Base-by-base conservation (phyloP, 2,888 invertebrate species). In the Pilophorus perplexus region DNA sequence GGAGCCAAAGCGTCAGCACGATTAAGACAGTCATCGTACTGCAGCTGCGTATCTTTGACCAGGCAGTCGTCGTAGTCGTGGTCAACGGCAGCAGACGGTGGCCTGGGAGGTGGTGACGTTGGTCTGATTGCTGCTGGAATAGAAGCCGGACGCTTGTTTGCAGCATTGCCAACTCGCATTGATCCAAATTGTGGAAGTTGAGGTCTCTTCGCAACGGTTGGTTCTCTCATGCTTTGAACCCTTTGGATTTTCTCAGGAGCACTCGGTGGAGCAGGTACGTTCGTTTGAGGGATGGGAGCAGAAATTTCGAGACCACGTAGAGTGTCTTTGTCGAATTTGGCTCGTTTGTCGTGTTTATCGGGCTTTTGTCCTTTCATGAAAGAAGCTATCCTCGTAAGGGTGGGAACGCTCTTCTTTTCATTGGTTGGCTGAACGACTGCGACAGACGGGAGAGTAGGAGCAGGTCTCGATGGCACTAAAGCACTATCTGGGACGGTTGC, bases 171-270 rank as follows among this genome's bases (percentile, higher is more conserved):
- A 0, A 87, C 85, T 25, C 92, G 80, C 89, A 91, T 90, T 0
- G 91, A 91, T 0, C 91, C 91, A 73, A 91, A 91, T 27, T 85
- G 85, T 69, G 87, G 89, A 28, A 90, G 81, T 0, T 80, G 79
- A 0, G 88, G 85, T 73, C 85, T 82, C 14, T 80, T 80, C 0
- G 78, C 76, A 3, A 76, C 74, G 44, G 76, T 75, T 1, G 81
- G 81, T 57, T 85, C 85, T 71, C 90, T 80, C 89, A 92, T 88
- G 72, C 91, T 91, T 73, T 91, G 91, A 0, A 91, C 87, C 59
- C 92, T 81, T 78, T 86, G 85, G 0, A 90, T 85, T 12, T 82
- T 80, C 12, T 62, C 62, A 12, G 84, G 84, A 2, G 78, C 77
- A 0, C 80, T 80, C 0, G 87, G 84, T 0, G 88, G 82, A 0